Base-by-base conservation (phyloP, 2,113 vertebrate genomes). In the Diadophis punctatus region DNA sequence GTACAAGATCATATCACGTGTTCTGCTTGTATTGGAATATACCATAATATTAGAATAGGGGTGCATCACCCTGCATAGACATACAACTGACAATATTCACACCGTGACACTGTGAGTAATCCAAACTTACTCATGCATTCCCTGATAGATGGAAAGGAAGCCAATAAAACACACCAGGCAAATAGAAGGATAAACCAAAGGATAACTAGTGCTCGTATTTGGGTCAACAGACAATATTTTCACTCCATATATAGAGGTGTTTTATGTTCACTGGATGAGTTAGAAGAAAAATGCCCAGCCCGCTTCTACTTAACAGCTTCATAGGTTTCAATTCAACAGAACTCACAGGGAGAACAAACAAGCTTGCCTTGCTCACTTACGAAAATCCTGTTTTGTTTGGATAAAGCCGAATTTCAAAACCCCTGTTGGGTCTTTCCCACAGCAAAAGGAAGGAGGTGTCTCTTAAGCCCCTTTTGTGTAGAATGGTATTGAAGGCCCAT, bases 401-500 rank as follows among this genome's bases (percentile, higher is more conserved):
- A 39, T 84, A 92, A 43, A 60, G 55, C 52, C 11, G 48, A 8
- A 46, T 90, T 88, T 52, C 90, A 80, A 39, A 58, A 55, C 8
- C 56, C 68, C 48, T 43, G 0, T 1, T 84, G 43, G 63, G 7
- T 56, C 16, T n/a, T 58, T 87, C 52, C 84, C 5, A 43, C 10
- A 68, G 92, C 46, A 56, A 88, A 87, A 51, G 7, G 56, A 55
- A 3, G 80, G 11, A 3, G 90, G n/a, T 0, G 34, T 80, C 6
- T 23, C 25, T 12, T 84, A 22, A 23, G 6, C 34, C 88, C n/a
- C 88, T 91, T 88, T 93, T 25, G 30, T 88, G 56, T 84, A 48
- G 92, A 95, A 90, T 90, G 55, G 85, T 92, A 43, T 90, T 89
- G 89, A 93, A 43, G 90, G 53, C 87, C 93, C 48, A 85, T 91